phyloP scores from a whole-genome alignment of 2,797 vertebrate species.

The Gymnothorax javanicus region DNA sequence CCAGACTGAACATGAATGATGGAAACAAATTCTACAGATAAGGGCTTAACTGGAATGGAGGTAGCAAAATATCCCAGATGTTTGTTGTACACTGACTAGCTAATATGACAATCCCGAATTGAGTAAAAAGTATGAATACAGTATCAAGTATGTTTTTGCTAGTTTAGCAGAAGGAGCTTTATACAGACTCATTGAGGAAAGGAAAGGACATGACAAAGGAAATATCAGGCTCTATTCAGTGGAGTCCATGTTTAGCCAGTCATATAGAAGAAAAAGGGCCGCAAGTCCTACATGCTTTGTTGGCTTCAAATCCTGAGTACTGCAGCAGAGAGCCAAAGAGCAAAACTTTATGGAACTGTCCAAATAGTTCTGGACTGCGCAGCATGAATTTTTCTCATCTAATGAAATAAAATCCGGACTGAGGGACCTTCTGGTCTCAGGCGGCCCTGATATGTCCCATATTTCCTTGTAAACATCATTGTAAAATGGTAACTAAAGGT shows the following conservation, averaged over 20 bases:
- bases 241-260: too few relatives aligned
- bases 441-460: background rate
- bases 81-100: background rate
- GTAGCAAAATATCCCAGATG: background rate
- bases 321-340: too few relatives aligned
- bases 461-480: background rate
- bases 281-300: too few relatives aligned
- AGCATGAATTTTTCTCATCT: too few relatives aligned
- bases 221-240: background rate
- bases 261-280: too few relatives aligned
- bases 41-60: background rate
- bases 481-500: background rate
- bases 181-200: background rate
- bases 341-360: too few relatives aligned
- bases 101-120: too few relatives aligned
- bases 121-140: too few relatives aligned
- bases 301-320: too few relatives aligned
- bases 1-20: conserved; percentile 7
- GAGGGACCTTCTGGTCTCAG: background rate
- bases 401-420: background rate
- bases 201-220: background rate
- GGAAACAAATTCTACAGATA: background rate
- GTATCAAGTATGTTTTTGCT: too few relatives aligned
- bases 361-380: too few relatives aligned
- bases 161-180: background rate